Base-by-base conservation (phyloP, 2,888 invertebrate genomes). In the Drosophila falleni region DNA sequence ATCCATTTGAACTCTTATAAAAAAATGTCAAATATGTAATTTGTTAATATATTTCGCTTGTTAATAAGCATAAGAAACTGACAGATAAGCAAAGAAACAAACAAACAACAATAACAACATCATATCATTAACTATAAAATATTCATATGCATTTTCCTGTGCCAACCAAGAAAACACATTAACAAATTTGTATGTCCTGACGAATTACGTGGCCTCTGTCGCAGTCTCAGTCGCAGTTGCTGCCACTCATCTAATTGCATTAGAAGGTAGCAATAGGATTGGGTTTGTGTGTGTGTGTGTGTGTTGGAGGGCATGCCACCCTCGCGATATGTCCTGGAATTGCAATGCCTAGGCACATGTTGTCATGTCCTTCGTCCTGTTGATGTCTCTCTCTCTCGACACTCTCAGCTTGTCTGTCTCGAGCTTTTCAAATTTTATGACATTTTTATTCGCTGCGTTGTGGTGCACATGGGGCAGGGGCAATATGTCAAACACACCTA, bases 391-490 rank as follows among this genome's bases (percentile, higher is more conserved):
- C 9, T 50, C 54, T 53, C 47, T 4, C 33, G n/a, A 19, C 9
- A 46, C 47, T 55, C 47, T 41, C 19, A 39, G 64, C 69, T 56
- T 77, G 80, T 76, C 88, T 80, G 83, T 68, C 86, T 68, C 59
- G 72, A 56, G 78, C 77, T 79, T 77, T 89, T 87, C 86, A 90
- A 81, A 89, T 87, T 90, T 87, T 90, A 87, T 90, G 86, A 89
- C 87, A 81, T 87, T 87, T 87, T 89, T 87, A 90, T 90, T 89
- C 58, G 80, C 60, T 70, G 39, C 42, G 13, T 33, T 63, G 63
- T 58, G 44, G 9, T 35, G 46, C 39, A 8, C n/a, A 46, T 41
- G n/a, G 44, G 2, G 39, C 5, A 16, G 41, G 33, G 26, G 54
- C 23, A 55, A 53, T 65, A 79, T 80, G 82, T 80, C 74, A 73